phyloP scores from a whole-genome alignment of 2,113 vertebrate genomes.

The Gymnocephalus cernua region DNA sequence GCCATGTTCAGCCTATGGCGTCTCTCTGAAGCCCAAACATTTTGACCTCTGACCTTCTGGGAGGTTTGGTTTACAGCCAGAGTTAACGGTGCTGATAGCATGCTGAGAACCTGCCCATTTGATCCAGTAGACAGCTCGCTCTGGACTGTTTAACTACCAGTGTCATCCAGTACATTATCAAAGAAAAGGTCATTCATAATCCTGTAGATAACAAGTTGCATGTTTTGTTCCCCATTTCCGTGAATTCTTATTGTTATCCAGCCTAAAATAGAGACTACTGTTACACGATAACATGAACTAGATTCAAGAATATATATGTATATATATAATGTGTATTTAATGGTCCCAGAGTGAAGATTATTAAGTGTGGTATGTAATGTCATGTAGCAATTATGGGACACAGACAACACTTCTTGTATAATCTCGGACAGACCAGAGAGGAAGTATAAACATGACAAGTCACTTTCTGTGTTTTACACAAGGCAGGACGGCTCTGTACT shows the following conservation, averaged over 20 bases:
- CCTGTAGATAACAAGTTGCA: slow-evolving; percentile 28
- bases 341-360: slow-evolving; percentile 2
- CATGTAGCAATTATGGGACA: slow-evolving; percentile 11
- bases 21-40: slow-evolving; percentile 81
- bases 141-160: slow-evolving; percentile 54
- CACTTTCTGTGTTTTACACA: slow-evolving; percentile 33
- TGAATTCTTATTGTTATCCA: neutral
- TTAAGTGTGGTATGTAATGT: slow-evolving; percentile 15
- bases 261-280: neutral
- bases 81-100: slow-evolving; percentile 76
- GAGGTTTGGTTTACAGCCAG: slow-evolving; percentile 76
- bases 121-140: slow-evolving; percentile 57
- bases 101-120: slow-evolving; percentile 74
- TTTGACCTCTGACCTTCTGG: slow-evolving; percentile 79
- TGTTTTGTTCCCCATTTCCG: slow-evolving; percentile 6
- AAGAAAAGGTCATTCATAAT: slow-evolving; percentile 40
- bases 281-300: neutral
- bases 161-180: slow-evolving; percentile 47
- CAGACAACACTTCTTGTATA: neutral
- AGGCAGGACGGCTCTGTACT: slow-evolving; percentile 12
- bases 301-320: neutral
- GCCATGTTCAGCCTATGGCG: slow-evolving; percentile 66
- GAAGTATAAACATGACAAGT: slow-evolving; percentile 30
- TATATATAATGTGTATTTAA: neutral
- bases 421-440: neutral